Evolutionary conservation across 2,797 vertebrate genomes (phyloP), one percentile per base, ranked within the genome.

Genomic region (Gambelia wislizenii): DNA sequence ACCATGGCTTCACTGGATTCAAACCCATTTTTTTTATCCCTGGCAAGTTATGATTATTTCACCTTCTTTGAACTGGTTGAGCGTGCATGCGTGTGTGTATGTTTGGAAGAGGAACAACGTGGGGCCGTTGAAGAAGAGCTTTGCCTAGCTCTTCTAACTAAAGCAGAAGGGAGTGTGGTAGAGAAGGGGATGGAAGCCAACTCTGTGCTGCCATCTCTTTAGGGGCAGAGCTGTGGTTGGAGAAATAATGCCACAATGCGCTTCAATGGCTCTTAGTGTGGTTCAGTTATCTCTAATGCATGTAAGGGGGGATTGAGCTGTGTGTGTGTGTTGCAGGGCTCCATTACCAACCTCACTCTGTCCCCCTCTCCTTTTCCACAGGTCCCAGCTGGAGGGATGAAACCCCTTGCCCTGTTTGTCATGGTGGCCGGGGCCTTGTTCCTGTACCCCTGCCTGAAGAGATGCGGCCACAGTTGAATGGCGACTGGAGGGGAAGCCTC

Each of bases 391-490:
- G 89, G 89, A 47, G 89, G 89, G 90, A 94, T 95, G 95, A 96
- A 94, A 93, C 95, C 96, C 59, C 0, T 96, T 44, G 93, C 93
- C 87, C 90, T 96, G 92, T 94, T 96, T 88, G 92, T 91, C 47
- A 85, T 93, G 9, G 89, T 94, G 30, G 96, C 95, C 0, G 94
- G 91, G 91, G 96, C 92, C 83, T 89, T 96, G 61, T 93, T 95
- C 84, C 82, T 96, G 81, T 96, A 94, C 93, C 94, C 95, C 22
- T 88, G 76, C 56, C 56, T 88, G 59, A 91, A 88, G 83, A 76
- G 47, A 54, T 75, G 13, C 36, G n/a, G 20, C 44, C 0, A 9
- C 36, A 6, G 56, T 5, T 54, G 64, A 33, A 18, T 2, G 49
- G 16, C 16, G 22, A 44, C 83, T 59, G 76, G 77, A 86, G 70